phyloP scores from a whole-genome alignment of 1,140 invertebrate genomes.

The Lepidurus packardi region DNA sequence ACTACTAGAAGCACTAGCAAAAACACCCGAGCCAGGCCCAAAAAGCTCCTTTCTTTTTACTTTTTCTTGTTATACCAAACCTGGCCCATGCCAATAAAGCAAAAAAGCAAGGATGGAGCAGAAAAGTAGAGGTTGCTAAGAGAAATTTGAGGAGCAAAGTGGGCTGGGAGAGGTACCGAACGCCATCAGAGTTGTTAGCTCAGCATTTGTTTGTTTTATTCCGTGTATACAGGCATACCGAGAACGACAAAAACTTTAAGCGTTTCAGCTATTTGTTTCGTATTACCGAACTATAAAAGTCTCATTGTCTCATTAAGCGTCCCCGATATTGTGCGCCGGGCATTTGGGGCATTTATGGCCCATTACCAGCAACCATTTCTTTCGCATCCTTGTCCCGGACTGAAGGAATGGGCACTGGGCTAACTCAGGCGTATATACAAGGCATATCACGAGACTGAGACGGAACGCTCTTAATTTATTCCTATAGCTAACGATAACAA shows the following conservation, averaged over 20 bases:
- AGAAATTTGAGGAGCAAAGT: neutral
- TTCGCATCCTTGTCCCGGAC: neutral
- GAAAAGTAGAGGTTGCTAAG: neutral
- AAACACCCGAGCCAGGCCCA: neutral
- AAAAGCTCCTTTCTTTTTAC: no score
- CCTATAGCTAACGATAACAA: no score
- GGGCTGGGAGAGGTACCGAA: neutral
- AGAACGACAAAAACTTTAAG: no score
- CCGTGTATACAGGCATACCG: no score
- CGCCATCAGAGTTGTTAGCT: neutral
- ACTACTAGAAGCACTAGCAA: neutral
- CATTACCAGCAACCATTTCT: neutral
- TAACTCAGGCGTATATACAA: neutral
- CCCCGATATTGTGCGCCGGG: neutral
- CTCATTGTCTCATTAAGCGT: slow-evolving; percentile 4
- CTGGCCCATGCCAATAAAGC: neutral
- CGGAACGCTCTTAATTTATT: no score
- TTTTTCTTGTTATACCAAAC: neutral
- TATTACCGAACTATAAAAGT: neutral
- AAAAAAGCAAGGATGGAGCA: neutral
- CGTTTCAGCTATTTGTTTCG: no score
- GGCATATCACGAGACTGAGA: no score
- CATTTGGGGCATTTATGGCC: neutral
- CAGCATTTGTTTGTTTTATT: neutral
- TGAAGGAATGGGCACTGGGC: neutral